Evolutionary conservation across 2,797 vertebrate species (phyloP).

Genomic region (Diplodus puntazzo): DNA sequence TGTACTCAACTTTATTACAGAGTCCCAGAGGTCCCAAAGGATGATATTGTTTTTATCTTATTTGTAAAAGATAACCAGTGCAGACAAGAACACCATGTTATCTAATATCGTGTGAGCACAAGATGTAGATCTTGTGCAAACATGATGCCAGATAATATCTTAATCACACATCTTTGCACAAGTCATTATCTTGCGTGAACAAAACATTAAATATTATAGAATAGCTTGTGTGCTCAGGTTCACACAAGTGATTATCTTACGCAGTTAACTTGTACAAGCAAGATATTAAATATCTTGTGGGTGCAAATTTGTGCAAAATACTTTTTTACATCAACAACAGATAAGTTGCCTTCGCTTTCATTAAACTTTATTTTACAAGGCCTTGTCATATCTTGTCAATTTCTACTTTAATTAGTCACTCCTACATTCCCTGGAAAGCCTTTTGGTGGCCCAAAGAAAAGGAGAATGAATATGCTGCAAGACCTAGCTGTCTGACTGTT

Average conservation of each 20-base stretch:
- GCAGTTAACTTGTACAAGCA: neutral
- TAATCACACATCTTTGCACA: neutral
- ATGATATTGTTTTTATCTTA: neutral
- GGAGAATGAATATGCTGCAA: neutral
- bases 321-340: neutral
- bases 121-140: neutral
- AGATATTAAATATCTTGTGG: neutral
- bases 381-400: neutral
- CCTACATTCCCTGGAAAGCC: slow-evolving; percentile 5
- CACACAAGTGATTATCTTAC: neutral
- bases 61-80: neutral
- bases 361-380: neutral
- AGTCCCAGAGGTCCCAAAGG: neutral
- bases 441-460: neutral
- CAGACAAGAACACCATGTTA: neutral
- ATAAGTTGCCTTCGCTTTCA: neutral
- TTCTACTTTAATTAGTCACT: neutral
- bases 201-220: neutral
- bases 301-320: neutral
- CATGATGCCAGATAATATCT: neutral
- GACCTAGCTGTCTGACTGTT: neutral
- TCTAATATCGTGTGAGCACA: neutral
- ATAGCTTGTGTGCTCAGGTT: neutral
- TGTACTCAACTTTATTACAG: neutral
- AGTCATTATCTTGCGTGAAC: neutral